Conservation (phyloP, 2,888 invertebrate genomes). For the Drosophila prostipennis region DNA sequence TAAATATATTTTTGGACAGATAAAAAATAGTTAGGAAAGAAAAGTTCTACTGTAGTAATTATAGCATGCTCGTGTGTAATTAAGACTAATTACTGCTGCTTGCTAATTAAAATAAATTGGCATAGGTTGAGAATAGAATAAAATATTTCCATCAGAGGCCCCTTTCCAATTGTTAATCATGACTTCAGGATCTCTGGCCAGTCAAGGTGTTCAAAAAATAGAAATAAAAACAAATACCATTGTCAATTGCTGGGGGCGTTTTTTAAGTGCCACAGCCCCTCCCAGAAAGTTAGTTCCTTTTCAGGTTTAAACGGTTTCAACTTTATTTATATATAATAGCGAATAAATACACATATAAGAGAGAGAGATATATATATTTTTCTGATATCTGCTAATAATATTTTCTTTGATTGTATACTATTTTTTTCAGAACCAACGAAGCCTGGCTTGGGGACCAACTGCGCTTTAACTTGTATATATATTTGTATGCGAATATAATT, state of each 20-base stretch:
- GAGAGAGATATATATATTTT: slow-evolving; percentile 6
- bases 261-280: slow-evolving; percentile 15
- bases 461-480: slow-evolving; percentile 16
- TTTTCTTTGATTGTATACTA: slow-evolving; percentile 6
- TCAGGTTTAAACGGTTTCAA: slow-evolving; percentile 43
- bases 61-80: slow-evolving; percentile 42
- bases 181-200: slow-evolving; percentile 40
- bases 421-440: slow-evolving; percentile 27
- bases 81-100: slow-evolving; percentile 44
- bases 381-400: slow-evolving; percentile 14
- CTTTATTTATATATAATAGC: slow-evolving; percentile 55
- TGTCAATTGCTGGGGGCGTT: background rate
- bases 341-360: slow-evolving; percentile 9
- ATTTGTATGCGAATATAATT: slow-evolving; percentile 15
- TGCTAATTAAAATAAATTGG: slow-evolving; percentile 54
- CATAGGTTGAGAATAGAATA: slow-evolving; percentile 39
- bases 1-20: background rate
- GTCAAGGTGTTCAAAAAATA: slow-evolving; percentile 12
- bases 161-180: slow-evolving; percentile 48
- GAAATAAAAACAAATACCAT: slow-evolving; percentile 4
- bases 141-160: slow-evolving; percentile 34
- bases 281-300: slow-evolving; percentile 22
- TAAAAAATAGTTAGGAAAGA: slow-evolving; percentile 8
- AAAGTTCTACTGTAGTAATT: slow-evolving; percentile 34
- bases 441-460: slow-evolving; percentile 44